Conservation (phyloP, 2,888 invertebrate species). For the Acrobasis repandana region DNA sequence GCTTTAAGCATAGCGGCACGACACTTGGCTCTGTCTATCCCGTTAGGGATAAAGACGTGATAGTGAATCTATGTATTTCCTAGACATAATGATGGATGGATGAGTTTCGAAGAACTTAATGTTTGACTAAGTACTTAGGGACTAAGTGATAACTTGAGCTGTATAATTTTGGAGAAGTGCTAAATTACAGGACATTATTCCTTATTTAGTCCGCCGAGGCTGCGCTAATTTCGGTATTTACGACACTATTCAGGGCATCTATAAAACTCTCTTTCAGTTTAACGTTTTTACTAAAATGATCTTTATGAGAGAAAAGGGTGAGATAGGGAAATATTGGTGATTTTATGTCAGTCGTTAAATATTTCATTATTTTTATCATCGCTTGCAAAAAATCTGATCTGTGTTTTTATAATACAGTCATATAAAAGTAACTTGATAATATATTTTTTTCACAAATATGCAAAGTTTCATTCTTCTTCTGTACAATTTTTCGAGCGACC, state of each 20-base stretch:
- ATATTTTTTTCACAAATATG: too few relatives aligned
- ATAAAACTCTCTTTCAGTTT: background rate
- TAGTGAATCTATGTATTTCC: too few relatives aligned
- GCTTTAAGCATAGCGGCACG: too few relatives aligned
- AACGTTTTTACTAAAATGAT: background rate
- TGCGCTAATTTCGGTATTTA: background rate
- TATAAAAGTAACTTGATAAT: too few relatives aligned
- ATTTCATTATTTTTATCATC: background rate
- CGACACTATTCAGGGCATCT: background rate
- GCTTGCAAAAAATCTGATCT: too few relatives aligned
- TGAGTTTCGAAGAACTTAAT: background rate
- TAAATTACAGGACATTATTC: constrained; percentile 1
- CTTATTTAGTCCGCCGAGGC: background rate
- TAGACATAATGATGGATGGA: background rate
- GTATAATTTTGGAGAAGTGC: background rate
- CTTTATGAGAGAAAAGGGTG: background rate
- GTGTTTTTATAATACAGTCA: too few relatives aligned
- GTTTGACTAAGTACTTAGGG: background rate
- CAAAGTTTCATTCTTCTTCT: too few relatives aligned
- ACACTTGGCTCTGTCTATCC: too few relatives aligned
- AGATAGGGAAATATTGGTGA: background rate
- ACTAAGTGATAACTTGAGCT: background rate
- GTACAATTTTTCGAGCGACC: too few relatives aligned
- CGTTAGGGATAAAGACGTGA: too few relatives aligned
- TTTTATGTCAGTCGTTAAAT: background rate